Evolutionary conservation across 2,888 invertebrate species (phyloP), one percentile per base, ranked within the genome.

Genomic region (Apamea monoglypha): DNA sequence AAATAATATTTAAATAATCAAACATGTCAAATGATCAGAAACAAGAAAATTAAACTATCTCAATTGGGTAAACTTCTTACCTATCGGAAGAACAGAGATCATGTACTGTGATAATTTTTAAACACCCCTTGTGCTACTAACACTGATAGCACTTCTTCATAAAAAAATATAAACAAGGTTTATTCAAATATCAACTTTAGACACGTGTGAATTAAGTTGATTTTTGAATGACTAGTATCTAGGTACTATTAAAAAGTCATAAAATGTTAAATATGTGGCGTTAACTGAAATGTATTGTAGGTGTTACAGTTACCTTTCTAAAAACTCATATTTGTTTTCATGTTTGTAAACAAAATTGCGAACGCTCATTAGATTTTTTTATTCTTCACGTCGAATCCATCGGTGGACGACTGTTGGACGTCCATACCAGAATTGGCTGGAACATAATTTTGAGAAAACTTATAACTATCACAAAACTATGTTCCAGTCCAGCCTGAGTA

Each of bases 391-490:
- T 36, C 8, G 5, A 56, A 25, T 71, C 72, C 63, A 25, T 53
- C n/a, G 53, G 12, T 47, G n/a, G 32, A 12, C 3, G 32, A 16
- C 29, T 14, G 83, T 21, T 64, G 83, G 32, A 56, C 36, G 18
- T 69, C 78, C 69, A 70, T 70, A 70, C 40, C 78, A 81, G 78
- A 44, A 12, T 63, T 0, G 82, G 82, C 61, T 85, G 82, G 85
- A 83, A 83, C 82, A 83, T 83, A 85, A 80, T 83, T 85, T 85
- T 85, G 67, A 53, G 82, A 47, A 59, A 12, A 71, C 16, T 16
- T 29, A 36, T 8, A 29, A 80, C 67, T 25, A 59, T 81, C 82
- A 25, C 67, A 81, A 64, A 63, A 85, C 61, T 83, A 83, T 85
- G 21, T 83, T 47, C 67, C 85, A 85, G 71, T 63, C 71, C 47